A percentile compares a stretch with the other conserved stretches of the same genome.
phyloP scores from a whole-genome alignment of 2,888 invertebrate species.

The Tenodera sinensis region DNA sequence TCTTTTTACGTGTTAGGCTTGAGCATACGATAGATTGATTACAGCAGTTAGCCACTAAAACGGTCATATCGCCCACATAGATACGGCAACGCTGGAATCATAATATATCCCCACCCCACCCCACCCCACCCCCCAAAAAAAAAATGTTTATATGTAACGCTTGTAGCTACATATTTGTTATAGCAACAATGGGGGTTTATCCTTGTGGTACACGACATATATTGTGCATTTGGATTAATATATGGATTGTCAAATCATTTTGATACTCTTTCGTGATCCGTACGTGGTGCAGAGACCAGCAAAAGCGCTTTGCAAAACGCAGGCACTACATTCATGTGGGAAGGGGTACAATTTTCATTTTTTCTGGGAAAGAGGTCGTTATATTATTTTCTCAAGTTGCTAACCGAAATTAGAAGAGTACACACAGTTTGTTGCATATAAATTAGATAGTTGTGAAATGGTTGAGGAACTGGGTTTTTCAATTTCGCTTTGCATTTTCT shows the following conservation, averaged over 20 bases:
- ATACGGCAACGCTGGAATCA: no score
- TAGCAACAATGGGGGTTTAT: background rate
- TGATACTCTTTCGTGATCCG: no score
- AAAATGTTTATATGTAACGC: no score
- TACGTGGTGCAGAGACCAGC: background rate
- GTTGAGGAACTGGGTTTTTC: background rate
- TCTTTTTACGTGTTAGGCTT: no score
- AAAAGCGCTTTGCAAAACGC: background rate
- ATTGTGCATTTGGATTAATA: background rate
- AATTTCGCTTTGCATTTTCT: background rate
- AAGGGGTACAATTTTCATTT: background rate
- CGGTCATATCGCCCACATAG: no score
- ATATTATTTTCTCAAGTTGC: background rate
- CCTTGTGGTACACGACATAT: background rate
- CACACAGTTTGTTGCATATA: background rate
- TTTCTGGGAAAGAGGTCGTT: background rate
- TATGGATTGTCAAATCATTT: background rate
- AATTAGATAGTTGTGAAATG: background rate
- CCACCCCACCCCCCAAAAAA: no score
- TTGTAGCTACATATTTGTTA: no score
- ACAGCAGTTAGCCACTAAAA: no score
- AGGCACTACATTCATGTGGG: background rate
- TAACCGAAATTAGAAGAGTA: background rate
- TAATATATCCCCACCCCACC: no score
- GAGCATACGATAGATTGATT: no score